Base-by-base conservation (phyloP, 2,797 vertebrate genomes). In the Scolopax bukidnonensis region DNA sequence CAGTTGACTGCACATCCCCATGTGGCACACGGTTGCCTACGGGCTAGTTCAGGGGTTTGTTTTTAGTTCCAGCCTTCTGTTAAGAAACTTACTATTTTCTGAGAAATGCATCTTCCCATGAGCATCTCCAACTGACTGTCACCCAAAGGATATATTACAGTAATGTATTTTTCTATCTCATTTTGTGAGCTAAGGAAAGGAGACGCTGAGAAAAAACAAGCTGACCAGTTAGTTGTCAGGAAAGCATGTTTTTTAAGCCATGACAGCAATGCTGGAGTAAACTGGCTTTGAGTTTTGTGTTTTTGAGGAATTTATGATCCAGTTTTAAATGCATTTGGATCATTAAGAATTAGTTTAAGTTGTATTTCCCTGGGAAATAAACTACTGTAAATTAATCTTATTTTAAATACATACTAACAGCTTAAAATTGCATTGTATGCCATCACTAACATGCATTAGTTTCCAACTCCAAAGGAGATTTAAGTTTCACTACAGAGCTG, bases 311-410 rank as follows among this genome's bases (percentile, higher is more conserved):
- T 97, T 97, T 87, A 82, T 71, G 92, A 97, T 94, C 68, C 43
- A 81, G 93, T 89, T 88, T 95, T 82, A 96, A 97, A 94, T 89
- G 81, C 27, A 48, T 89, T 92, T 92, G 87, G 92, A 97, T 97
- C 96, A 95, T 95, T 95, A 93, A 64, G 64, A 97, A 97, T 97
- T 97, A 94, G 67, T 93, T 97, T 95, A 95, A 91, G 87, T 85
- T 91, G 70, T 82, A 90, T 50, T 74, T 78, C 51, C 75, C 84
- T 94, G 79, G 70, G 87, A 94, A 92, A 96, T 77, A 97, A 93
- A 94, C 25, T 36, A n/a, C 33, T 89, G 73, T 92, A 97, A 96
- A 98, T 97, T 92, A 95, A 86, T 97, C 90, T 95, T 83, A 56
- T 91, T 96, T 94, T 93, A 96, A 97, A 95, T 78, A 91, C 80